A percentile compares a stretch with the other conserved stretches of the same genome.
phyloP scores from a whole-genome alignment of 2,797 vertebrate genomes.

The Myotis pilosus region DNA sequence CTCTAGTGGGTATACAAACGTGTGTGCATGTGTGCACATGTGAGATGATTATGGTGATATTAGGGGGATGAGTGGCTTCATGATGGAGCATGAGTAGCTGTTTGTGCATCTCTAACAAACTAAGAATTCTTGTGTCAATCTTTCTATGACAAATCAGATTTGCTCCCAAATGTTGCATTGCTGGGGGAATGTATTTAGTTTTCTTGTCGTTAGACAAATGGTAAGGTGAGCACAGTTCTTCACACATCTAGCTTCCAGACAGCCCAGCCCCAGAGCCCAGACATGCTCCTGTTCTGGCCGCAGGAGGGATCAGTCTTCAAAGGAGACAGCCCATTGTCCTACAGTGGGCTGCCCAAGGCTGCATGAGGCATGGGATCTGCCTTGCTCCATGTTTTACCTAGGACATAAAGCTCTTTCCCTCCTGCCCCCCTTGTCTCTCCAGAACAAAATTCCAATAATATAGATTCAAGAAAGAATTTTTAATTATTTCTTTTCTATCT shows the following conservation, averaged over 20 bases:
- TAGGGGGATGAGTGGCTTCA: background rate
- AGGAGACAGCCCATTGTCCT: background rate
- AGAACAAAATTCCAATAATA: slow-evolving; percentile 50
- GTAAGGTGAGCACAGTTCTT: background rate
- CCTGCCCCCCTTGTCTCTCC: background rate
- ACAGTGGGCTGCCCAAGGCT: accelerated
- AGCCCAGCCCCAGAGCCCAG: background rate
- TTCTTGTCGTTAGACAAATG: background rate
- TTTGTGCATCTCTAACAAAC: accelerated
- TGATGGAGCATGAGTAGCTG: background rate
- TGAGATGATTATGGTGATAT: background rate
- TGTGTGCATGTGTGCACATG: background rate
- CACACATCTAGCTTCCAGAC: background rate
- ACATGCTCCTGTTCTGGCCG: background rate
- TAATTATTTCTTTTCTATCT: slow-evolving; percentile 43
- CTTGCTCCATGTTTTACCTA: background rate
- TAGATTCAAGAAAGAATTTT: slow-evolving; percentile 60
- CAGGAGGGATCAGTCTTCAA: background rate
- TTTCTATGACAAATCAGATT: background rate
- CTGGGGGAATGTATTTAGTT: background rate
- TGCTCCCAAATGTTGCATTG: background rate
- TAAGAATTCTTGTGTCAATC: background rate
- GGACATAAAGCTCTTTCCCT: background rate
- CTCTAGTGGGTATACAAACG: background rate
- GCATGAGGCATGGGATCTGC: accelerated